Percentiles rank a stretch among this genome's conserved stretches.
Conservation (phyloP, 2,888 invertebrate species). For the Eristalinus sepulchralis region DNA sequence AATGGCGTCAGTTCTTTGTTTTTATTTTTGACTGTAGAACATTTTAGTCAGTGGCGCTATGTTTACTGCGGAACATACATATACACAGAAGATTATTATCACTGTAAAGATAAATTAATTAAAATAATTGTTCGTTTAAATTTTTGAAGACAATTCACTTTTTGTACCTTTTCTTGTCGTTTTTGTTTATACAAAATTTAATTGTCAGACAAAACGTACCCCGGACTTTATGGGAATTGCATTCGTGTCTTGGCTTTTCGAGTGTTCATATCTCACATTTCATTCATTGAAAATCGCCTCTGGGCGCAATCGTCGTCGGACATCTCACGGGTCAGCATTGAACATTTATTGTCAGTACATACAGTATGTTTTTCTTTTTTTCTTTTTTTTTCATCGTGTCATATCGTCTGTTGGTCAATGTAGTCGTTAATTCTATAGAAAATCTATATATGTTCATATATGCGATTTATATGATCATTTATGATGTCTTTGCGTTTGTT, state of each 20-base stretch:
- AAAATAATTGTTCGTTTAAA: too few relatives aligned
- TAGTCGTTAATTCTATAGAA: conserved; percentile 64
- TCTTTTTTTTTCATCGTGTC: conserved; percentile 42
- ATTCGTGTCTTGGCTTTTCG: conserved; percentile 45
- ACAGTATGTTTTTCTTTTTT: background rate
- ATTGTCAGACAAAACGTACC: conserved; percentile 47
- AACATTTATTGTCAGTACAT: conserved; percentile 43
- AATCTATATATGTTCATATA: conserved; percentile 23
- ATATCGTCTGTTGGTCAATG: conserved; percentile 50
- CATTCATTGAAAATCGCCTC: conserved; percentile 68
- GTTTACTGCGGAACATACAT: too few relatives aligned
- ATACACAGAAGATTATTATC: too few relatives aligned
- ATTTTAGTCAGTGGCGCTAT: too few relatives aligned
- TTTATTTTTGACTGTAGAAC: too few relatives aligned
- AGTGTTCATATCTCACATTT: conserved; percentile 67
- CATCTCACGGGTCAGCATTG: conserved; percentile 51
- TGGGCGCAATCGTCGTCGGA: conserved; percentile 57
- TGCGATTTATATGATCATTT: conserved; percentile 41
- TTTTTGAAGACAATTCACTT: conserved; percentile 1
- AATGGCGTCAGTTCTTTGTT: background rate
- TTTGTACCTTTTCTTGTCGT: background rate
- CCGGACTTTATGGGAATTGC: conserved; percentile 29
- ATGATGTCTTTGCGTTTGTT: conserved; percentile 25
- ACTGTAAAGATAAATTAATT: too few relatives aligned
- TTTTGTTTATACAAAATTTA: conserved; percentile 40